Evolutionary conservation across 2,113 vertebrate genomes (phyloP), one percentile per base, ranked within the genome.

Genomic region (Epinephelus fuscoguttatus): DNA sequence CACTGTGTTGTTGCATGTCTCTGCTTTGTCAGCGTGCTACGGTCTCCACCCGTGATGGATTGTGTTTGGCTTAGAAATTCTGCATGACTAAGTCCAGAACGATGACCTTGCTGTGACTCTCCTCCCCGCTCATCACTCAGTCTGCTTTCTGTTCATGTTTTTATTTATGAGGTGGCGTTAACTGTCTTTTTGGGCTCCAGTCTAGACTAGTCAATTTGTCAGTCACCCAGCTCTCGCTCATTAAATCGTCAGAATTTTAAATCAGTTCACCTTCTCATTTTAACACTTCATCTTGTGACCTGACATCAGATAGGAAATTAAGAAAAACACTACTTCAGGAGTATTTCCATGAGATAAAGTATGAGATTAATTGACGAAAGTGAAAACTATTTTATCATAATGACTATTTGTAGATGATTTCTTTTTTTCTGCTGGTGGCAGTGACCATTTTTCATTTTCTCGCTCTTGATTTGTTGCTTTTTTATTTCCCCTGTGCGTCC

Each of bases 31-130:
- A 77, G 76, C 42, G 5, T 37, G 42, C 45, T 53, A 21, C 6
- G 10, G 66, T 42, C 53, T 81, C 13, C 9, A 8, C 40, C 56
- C 18, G 64, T 86, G 82, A 88, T 76, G 56, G 72, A 82, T 91
- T 70, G 79, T 56, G 50, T 88, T 84, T 71, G 76, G 47, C 68
- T 86, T 50, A 33, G 55, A 87, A 66, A 84, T 78, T 78, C 81
- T 83, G 75, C 78, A 68, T 75, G 63, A 75, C 79, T 64, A 0
- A 45, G 68, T 87, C 61, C 75, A 53, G 69, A 76, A 33, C 21
- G 13, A 45, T 84, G 86, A 86, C 89, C 86, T 91, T 91, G 89
- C 40, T 40, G 70, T 47, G 72, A 78, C 70, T 73, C 68, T 27
- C 59, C 67, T 75, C 55, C 70, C 49, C 6, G 17, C 78, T 82